Percentiles rank a stretch among this genome's conserved stretches.
These are phyloP conservation scores for Phylloscopus whistleri DNA, from an alignment of 2,113 vertebrate genomes.

Conservation along the genomic window DNA sequence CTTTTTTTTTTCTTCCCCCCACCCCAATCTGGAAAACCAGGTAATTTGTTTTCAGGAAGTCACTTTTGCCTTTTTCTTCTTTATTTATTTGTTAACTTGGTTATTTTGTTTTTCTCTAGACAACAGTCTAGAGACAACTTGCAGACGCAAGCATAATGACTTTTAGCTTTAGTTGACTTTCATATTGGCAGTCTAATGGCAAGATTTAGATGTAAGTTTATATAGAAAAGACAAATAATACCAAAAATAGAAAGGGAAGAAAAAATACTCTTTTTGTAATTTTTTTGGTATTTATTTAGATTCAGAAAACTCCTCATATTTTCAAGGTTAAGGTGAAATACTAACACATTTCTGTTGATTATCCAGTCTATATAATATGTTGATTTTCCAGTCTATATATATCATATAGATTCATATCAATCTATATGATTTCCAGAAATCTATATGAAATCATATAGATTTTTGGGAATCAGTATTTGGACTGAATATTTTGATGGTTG, in stretches of 20 bases:
- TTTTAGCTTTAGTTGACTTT: background rate
- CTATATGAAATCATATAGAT: background rate
- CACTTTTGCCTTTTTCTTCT: background rate
- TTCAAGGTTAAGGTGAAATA: background rate
- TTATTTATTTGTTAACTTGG: background rate
- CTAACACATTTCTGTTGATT: background rate
- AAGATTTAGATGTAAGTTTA: background rate
- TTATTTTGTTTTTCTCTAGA: background rate
- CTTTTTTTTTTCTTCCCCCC: fast-evolving
- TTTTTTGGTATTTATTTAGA: background rate
- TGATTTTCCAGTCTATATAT: background rate
- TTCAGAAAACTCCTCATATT: background rate
- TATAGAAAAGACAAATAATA: background rate
- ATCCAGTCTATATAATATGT: background rate
- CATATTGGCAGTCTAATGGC: background rate
- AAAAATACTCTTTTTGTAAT: background rate
- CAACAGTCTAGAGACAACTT: background rate
- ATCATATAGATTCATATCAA: too few relatives aligned
- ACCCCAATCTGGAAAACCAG: background rate
- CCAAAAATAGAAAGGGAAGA: background rate
- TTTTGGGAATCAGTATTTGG: background rate
- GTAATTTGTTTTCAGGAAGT: background rate
- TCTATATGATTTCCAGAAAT: too few relatives aligned
- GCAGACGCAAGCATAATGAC: background rate
- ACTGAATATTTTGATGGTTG: background rate